Conservation (phyloP, 2,797 vertebrate species). For the Hippopotamyrus pictus region DNA sequence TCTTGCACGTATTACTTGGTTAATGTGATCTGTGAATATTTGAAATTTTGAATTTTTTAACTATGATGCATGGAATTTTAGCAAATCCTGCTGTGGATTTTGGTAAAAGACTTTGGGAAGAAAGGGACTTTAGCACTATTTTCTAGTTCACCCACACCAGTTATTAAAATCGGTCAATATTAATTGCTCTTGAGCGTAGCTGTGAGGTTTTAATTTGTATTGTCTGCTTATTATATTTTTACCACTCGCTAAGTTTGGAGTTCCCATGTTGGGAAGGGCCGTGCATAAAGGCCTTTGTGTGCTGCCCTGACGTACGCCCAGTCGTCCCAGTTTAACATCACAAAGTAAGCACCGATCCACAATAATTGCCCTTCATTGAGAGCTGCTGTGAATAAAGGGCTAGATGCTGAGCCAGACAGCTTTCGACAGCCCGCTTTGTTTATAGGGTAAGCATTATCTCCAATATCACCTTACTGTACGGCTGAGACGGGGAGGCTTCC, state of each 20-base stretch:
- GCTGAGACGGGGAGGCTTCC: conserved; percentile 23
- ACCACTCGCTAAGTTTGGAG: neutral
- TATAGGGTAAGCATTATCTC: conserved; percentile 34
- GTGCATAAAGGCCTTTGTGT: neutral
- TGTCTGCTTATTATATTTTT: neutral
- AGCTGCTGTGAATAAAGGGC: conserved; percentile 35
- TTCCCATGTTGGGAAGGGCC: neutral
- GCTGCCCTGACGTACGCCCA: neutral
- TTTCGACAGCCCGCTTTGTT: conserved; percentile 40
- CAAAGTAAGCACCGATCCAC: conserved; percentile 26
- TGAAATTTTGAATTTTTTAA: neutral
- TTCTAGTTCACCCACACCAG: neutral
- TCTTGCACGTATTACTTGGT: neutral
- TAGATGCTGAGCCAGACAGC: conserved; percentile 35
- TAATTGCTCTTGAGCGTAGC: neutral
- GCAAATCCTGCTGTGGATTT: neutral
- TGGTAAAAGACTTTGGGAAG: neutral
- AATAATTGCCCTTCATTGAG: conserved; percentile 21
- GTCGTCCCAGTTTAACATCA: conserved; percentile 30
- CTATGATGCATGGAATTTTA: neutral
- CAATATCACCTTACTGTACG: conserved; percentile 38
- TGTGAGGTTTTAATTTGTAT: neutral
- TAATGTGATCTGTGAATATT: neutral
- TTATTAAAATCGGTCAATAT: neutral
- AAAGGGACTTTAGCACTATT: neutral